Percentiles rank a stretch among this genome's conserved stretches.
phyloP scores from a whole-genome alignment of 2,888 invertebrate species.

The Epinotia nisella region DNA sequence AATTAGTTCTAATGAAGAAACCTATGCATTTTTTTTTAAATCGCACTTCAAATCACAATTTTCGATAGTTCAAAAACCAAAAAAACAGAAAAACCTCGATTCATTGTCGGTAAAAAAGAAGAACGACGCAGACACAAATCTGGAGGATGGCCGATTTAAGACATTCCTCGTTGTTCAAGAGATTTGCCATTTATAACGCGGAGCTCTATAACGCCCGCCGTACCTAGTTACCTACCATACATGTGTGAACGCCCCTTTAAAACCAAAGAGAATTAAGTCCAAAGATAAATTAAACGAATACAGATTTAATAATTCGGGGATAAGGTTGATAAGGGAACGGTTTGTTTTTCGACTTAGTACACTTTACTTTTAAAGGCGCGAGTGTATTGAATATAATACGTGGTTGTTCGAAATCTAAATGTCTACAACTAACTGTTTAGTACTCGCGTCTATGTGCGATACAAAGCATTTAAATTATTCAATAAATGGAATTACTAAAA shows the following conservation, averaged over 20 bases:
- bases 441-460: slow-evolving; percentile 27
- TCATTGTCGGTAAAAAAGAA: too few relatives aligned
- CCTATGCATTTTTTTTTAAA: too few relatives aligned
- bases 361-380: slow-evolving; percentile 41
- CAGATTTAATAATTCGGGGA: background rate
- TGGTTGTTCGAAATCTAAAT: slow-evolving; percentile 32
- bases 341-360: slow-evolving; percentile 30
- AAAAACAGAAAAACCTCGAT: too few relatives aligned
- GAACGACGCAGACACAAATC: too few relatives aligned
- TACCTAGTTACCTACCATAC: too few relatives aligned
- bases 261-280: slow-evolving; percentile 35
- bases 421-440: slow-evolving; percentile 31
- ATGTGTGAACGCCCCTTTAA: slow-evolving; percentile 22
- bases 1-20: too few relatives aligned
- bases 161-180: too few relatives aligned
- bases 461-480: slow-evolving; percentile 34
- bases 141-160: too few relatives aligned
- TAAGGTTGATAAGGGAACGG: slow-evolving; percentile 6
- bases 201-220: background rate
- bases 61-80: too few relatives aligned
- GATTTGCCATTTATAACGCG: background rate
- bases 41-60: too few relatives aligned
- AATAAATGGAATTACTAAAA: slow-evolving; percentile 54
- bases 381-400: slow-evolving; percentile 12
- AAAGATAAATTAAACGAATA: background rate